phyloP scores from a whole-genome alignment of 2,113 vertebrate species.

The Rafetus swinhoei region DNA sequence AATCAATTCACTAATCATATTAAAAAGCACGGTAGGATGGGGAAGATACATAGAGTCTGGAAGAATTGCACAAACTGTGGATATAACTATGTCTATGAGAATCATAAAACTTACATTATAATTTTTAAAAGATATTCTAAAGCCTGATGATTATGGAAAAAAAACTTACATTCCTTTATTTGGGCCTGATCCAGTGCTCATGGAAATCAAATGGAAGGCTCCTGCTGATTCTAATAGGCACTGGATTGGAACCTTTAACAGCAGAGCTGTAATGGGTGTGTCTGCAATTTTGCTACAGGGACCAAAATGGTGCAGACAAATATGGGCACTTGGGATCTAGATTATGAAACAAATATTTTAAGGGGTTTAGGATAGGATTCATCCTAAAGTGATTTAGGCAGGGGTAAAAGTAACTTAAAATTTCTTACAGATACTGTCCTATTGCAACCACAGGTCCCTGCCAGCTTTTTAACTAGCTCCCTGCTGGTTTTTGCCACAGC shows the following conservation, averaged over 20 bases:
- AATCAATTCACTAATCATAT: neutral
- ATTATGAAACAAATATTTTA: neutral
- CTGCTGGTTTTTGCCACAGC: no score
- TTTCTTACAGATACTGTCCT: no score
- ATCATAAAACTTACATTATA: neutral
- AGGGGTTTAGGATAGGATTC: neutral
- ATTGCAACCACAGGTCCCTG: no score
- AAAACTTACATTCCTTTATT: neutral
- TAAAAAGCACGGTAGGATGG: neutral
- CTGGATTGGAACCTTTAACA: neutral
- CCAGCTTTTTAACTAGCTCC: no score
- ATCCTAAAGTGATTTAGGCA: no score
- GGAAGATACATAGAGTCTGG: neutral
- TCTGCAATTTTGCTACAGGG: neutral
- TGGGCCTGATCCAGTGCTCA: neutral
- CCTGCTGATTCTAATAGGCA: neutral
- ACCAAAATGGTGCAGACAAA: neutral
- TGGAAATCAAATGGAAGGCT: neutral
- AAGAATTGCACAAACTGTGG: no score
- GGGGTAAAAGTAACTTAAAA: no score
- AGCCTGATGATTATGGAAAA: neutral
- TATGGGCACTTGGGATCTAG: neutral
- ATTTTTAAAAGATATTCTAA: neutral
- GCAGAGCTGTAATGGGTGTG: neutral
- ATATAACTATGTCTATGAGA: neutral